phyloP scores from a whole-genome alignment of 2,113 vertebrate species.

The Mastomys coucha region DNA sequence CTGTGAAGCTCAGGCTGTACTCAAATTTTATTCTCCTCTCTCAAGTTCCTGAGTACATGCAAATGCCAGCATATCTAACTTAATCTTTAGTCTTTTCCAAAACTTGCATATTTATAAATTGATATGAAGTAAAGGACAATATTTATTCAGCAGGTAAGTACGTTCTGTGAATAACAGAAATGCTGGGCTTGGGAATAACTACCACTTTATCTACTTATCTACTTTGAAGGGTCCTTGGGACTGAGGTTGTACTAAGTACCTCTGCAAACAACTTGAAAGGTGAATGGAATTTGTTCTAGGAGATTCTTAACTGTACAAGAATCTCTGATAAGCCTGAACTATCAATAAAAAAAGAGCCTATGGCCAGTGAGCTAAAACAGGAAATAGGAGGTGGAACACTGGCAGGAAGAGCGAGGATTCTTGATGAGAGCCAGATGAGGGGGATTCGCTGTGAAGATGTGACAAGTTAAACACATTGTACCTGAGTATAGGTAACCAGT shows the following conservation, averaged over 20 bases:
- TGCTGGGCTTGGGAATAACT: not conserved
- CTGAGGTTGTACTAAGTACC: not conserved
- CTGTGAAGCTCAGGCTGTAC: not conserved
- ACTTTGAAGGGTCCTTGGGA: not conserved
- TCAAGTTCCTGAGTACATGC: not conserved
- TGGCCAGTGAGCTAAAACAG: too few species aligned
- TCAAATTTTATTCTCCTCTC: not conserved
- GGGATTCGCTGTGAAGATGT: too few species aligned
- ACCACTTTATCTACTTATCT: not conserved
- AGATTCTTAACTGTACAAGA: not conserved
- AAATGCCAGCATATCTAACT: not conserved
- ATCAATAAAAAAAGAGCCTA: too few species aligned
- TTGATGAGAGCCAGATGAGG: too few species aligned
- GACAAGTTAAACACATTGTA: too few species aligned
- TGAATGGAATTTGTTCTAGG: not conserved
- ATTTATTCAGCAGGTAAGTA: not conserved
- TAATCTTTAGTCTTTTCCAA: slow-evolving; percentile 39
- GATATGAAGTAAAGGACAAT: not conserved
- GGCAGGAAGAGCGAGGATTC: too few species aligned
- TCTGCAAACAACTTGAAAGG: not conserved
- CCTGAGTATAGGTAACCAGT: too few species aligned
- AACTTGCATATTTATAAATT: slow-evolving; percentile 37
- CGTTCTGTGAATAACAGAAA: slow-evolving; percentile 23
- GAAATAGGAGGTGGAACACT: too few species aligned
- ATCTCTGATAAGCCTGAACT: too few species aligned